Evolutionary conservation across 2,888 invertebrate genomes (phyloP).

Genomic region (Andrena marginata): DNA sequence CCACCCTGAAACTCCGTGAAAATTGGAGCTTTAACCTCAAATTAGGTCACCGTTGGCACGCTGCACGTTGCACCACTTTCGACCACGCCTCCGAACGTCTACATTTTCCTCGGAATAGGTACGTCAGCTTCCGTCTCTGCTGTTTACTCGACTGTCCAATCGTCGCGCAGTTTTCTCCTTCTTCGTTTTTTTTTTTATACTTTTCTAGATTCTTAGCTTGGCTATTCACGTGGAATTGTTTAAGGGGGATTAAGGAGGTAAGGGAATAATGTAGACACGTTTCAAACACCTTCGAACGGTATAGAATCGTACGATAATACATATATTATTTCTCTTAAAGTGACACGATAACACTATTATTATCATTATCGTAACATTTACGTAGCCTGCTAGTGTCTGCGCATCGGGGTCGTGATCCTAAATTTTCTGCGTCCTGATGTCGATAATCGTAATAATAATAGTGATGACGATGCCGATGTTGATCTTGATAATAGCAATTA

Average conservation of each 20-base stretch:
- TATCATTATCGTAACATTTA: conserved; percentile 48
- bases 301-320: conserved; percentile 63
- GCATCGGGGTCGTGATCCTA: neutral
- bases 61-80: conserved; percentile 41
- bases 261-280: neutral
- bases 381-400: neutral
- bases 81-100: conserved; percentile 11
- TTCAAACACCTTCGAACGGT: conserved; percentile 3
- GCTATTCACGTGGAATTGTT: too few relatives aligned
- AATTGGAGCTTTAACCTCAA: conserved; percentile 81
- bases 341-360: conserved; percentile 65
- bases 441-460: conserved; percentile 30
- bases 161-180: too few relatives aligned
- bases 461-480: neutral
- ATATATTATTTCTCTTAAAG: conserved; percentile 65
- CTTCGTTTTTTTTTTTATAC: too few relatives aligned
- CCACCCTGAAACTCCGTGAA: conserved; percentile 54
- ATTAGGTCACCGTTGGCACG: conserved; percentile 68
- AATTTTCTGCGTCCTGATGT: neutral
- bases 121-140: neutral
- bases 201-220: too few relatives aligned
- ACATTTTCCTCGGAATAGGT: neutral
- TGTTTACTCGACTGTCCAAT: neutral
- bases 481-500: conserved; percentile 17
- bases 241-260: neutral